A percentile compares a stretch with the other conserved stretches of the same genome.
Evolutionary conservation across 2,888 invertebrate genomes (phyloP).

Genomic region (Monochamus alternatus): DNA sequence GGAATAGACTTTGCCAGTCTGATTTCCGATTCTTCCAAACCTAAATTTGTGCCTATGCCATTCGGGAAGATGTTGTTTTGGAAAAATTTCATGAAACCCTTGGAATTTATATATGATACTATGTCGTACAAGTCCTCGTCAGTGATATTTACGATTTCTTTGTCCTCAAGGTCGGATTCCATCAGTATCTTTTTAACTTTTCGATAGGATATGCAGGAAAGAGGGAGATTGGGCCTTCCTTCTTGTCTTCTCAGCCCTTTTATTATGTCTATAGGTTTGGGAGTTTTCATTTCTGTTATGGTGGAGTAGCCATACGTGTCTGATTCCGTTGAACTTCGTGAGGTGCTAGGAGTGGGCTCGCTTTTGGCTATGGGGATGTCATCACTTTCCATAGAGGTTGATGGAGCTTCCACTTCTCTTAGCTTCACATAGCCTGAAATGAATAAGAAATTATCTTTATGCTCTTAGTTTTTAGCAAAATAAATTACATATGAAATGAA

Average conservation of each 20-base stretch:
- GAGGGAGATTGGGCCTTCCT: conserved; percentile 71
- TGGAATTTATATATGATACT: conserved; percentile 76
- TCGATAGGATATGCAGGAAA: conserved; percentile 72
- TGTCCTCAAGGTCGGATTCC: conserved; percentile 54
- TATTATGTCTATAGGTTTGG: conserved; percentile 53
- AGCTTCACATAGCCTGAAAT: conserved; percentile 74
- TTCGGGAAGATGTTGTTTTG: conserved; percentile 76
- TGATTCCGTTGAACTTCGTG: conserved; percentile 48
- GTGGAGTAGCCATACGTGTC: conserved; percentile 44
- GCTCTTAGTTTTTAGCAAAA: too few relatives aligned
- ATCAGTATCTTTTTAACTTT: conserved; percentile 69
- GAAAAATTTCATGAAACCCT: conserved; percentile 81
- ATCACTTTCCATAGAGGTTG: conserved; percentile 7
- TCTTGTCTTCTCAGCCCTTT: conserved; percentile 55
- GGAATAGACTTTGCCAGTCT: conserved; percentile 76
- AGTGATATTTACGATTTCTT: conserved; percentile 49
- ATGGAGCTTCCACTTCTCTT: conserved; percentile 37
- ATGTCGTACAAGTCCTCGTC: conserved; percentile 60
- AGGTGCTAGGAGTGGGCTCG: conserved; percentile 46
- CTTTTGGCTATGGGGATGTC: conserved; percentile 37
- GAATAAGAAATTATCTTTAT: too few relatives aligned
- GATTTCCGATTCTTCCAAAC: conserved; percentile 74
- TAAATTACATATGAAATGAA: too few relatives aligned
- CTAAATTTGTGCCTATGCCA: conserved; percentile 75
- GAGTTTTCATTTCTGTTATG: conserved; percentile 47